Evolutionary conservation across 2,797 vertebrate species (phyloP).

Genomic region (Sebastes hopkinsi): DNA sequence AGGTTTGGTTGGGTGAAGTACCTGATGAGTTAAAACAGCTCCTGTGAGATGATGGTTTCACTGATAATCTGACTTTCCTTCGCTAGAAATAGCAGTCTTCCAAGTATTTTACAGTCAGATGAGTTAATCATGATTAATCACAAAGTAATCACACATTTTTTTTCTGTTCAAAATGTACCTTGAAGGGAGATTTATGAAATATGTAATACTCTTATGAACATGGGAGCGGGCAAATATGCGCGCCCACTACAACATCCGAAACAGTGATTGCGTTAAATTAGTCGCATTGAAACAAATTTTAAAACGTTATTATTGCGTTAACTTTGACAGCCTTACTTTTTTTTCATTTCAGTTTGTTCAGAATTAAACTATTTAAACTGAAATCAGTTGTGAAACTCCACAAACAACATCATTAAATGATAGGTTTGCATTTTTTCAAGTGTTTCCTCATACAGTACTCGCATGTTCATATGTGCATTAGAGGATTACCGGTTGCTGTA

Average conservation of each 20-base stretch:
- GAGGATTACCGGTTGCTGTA: neutral
- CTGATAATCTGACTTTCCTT: conserved; percentile 28
- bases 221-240: too few species aligned
- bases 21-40: conserved; percentile 61
- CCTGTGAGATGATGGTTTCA: conserved; percentile 55
- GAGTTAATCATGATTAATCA: neutral
- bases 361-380: neutral
- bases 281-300: fast-evolving
- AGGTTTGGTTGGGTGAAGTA: conserved; percentile 24
- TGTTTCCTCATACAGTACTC: neutral
- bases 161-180: too few species aligned
- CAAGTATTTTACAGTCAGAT: neutral
- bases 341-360: neutral
- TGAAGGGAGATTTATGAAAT: too few species aligned
- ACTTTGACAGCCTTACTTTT: too few species aligned
- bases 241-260: fast-evolving
- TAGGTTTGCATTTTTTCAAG: neutral
- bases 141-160: too few species aligned
- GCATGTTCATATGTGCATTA: neutral
- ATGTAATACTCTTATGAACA: too few species aligned
- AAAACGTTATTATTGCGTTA: too few species aligned
- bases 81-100: neutral
- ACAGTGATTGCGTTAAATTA: too few species aligned
- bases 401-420: neutral
- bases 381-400: neutral